Evolutionary conservation across 1,140 invertebrate genomes (phyloP).

Genomic region (Phthorimaea operculella): DNA sequence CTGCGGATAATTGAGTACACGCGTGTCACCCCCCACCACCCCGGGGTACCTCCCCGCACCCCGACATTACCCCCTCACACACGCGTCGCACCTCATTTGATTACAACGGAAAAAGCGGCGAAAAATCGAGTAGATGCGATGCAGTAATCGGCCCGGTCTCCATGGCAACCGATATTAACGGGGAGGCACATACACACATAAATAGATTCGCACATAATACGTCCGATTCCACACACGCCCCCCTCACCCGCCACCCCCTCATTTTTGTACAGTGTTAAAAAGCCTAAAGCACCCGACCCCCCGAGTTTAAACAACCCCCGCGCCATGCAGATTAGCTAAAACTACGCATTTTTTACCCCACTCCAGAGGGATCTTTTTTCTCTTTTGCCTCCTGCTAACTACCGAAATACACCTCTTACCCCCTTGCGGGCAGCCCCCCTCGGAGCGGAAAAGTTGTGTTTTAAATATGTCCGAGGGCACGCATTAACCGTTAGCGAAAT

Average conservation of each 20-base stretch:
- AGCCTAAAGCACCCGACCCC: conserved; percentile 50
- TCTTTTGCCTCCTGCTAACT: conserved; percentile 48
- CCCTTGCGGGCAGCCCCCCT: neutral
- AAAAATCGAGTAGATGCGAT: conserved; percentile 60
- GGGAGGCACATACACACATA: conserved; percentile 40
- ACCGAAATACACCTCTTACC: conserved; percentile 42
- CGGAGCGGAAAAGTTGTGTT: conserved; percentile 48
- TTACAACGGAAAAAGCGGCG: conserved; percentile 66
- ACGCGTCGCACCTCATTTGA: conserved; percentile 61
- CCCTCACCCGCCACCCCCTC: conserved; percentile 35
- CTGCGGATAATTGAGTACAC: conserved; percentile 65
- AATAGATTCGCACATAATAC: conserved; percentile 63
- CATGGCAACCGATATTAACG: conserved; percentile 62
- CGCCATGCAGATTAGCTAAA: conserved; percentile 69
- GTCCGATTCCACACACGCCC: conserved; percentile 48
- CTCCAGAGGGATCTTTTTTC: conserved; percentile 40
- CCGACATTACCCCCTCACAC: conserved; percentile 21
- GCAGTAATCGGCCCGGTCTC: conserved; percentile 60
- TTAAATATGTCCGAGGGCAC: conserved; percentile 64
- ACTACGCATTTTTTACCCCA: conserved; percentile 69
- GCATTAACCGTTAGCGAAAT: conserved; percentile 54
- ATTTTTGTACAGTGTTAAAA: conserved; percentile 63
- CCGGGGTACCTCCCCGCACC: conserved; percentile 10
- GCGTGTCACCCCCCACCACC: conserved; percentile 43
- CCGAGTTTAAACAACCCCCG: conserved; percentile 51